A percentile compares a stretch with the other conserved stretches of the same genome.
Conservation (phyloP, 2,113 vertebrate genomes). For the Zosterops hypoxanthus region DNA sequence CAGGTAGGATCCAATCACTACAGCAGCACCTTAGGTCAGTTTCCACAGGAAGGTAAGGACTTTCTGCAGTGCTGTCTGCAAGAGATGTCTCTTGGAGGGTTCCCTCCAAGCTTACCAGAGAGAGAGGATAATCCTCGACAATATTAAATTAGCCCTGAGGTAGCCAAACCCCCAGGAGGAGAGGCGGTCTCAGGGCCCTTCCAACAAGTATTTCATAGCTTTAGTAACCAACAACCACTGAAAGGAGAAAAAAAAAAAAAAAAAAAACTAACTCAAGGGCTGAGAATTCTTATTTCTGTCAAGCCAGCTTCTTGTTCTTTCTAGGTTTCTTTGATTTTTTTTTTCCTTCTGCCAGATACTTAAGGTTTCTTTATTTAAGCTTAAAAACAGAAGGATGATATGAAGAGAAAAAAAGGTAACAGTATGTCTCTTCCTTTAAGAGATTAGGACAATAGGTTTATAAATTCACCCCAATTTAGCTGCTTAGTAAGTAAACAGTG, state of each 20-base stretch:
- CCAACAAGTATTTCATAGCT: background rate
- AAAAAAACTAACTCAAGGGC: background rate
- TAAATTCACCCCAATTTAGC: background rate
- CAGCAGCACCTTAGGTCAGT: background rate
- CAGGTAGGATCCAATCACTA: background rate
- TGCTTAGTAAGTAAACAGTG: background rate
- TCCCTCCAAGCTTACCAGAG: background rate
- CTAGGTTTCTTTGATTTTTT: background rate
- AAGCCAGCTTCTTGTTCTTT: background rate
- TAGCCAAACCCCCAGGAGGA: background rate
- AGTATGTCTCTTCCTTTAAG: background rate
- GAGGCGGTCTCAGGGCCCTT: background rate
- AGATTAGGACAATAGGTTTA: background rate
- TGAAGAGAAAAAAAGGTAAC: background rate
- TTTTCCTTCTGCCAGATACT: background rate
- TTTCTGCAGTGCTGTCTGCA: background rate
- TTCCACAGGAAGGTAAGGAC: background rate
- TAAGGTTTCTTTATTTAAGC: background rate
- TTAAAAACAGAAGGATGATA: background rate
- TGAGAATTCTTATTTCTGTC: background rate
- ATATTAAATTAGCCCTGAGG: background rate
- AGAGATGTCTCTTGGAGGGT: background rate
- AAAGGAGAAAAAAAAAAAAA: background rate
- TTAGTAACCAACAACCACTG: background rate
- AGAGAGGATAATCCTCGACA: background rate